Evolutionary conservation across 2,797 vertebrate species (phyloP).

Genomic region (Scomberomorus guttatus): DNA sequence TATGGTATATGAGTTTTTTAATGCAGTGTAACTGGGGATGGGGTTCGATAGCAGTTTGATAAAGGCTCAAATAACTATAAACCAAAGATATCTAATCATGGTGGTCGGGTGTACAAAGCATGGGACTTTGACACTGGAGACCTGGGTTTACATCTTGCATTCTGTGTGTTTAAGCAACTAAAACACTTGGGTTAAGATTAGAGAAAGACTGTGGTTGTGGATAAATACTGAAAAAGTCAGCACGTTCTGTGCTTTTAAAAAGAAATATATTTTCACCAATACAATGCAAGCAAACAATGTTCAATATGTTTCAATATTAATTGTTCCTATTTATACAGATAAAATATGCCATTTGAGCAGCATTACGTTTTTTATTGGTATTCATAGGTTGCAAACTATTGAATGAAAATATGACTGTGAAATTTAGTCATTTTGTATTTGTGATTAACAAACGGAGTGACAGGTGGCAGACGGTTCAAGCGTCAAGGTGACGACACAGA

Average conservation of each 20-base stretch:
- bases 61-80: too few species aligned
- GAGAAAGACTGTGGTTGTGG: too few species aligned
- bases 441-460: neutral
- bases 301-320: too few species aligned
- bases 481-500: slow-evolving; percentile 10
- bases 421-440: neutral
- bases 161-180: too few species aligned
- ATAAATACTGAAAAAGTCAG: neutral
- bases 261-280: too few species aligned
- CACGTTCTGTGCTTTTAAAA: neutral
- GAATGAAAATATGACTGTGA: neutral
- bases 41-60: too few species aligned
- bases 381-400: neutral
- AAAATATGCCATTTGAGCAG: neutral
- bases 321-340: too few species aligned
- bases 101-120: neutral
- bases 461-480: neutral
- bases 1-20: neutral
- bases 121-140: neutral
- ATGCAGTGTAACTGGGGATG: neutral
- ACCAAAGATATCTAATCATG: too few species aligned
- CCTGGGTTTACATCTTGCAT: neutral
- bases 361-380: neutral
- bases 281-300: too few species aligned
- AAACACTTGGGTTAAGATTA: too few species aligned